These are phyloP conservation scores for Gallinago nigripennis DNA, from an alignment of 2,797 vertebrate species.

Conservation along the genomic window DNA sequence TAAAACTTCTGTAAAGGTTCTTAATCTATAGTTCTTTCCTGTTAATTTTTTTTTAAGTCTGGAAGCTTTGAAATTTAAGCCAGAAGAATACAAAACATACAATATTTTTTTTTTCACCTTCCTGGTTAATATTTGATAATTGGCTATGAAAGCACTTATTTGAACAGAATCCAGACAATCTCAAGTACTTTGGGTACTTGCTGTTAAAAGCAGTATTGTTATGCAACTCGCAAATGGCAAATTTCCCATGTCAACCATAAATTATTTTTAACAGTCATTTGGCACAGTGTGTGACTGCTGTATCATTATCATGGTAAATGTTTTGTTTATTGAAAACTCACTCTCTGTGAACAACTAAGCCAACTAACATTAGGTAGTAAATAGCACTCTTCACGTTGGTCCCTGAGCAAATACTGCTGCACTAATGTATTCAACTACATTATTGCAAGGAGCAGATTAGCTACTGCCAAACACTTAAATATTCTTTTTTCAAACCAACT, in stretches of 20 bases:
- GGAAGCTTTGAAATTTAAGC: not conserved
- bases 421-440: not conserved
- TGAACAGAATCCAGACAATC: not conserved
- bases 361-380: not conserved
- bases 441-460: not conserved
- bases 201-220: not conserved
- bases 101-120: not conserved
- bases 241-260: not conserved
- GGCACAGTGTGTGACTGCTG: not conserved
- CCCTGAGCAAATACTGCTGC: not conserved
- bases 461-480: not conserved
- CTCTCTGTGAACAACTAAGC: not conserved
- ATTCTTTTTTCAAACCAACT: not conserved
- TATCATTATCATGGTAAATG: not conserved
- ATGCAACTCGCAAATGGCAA: not conserved
- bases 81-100: not conserved
- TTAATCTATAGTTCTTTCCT: not conserved
- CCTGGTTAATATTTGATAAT: not conserved
- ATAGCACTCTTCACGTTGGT: not conserved
- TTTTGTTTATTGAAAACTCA: slow-evolving; percentile 30
- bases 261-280: not conserved
- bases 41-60: not conserved
- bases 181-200: not conserved
- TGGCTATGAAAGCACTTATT: not conserved
- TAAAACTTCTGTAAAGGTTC: not conserved